A percentile compares a stretch with the other conserved stretches of the same genome.
Conservation (phyloP, 1,140 invertebrate species). For the Aphelenchoides avenae region DNA sequence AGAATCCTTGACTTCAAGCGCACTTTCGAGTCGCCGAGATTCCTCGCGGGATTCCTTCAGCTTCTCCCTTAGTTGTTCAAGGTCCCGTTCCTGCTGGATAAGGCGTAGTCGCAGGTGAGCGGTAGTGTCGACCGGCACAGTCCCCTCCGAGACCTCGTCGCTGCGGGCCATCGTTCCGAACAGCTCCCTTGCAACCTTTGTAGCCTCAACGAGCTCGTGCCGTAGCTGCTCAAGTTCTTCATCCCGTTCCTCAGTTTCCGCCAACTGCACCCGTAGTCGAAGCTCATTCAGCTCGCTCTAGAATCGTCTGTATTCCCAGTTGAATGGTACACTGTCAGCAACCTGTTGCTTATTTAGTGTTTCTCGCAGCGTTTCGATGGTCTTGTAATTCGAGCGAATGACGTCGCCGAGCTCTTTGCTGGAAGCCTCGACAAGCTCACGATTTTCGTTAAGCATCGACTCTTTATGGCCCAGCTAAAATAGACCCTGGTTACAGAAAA, state of each 20-base stretch:
- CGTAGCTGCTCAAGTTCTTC: constrained; percentile 48
- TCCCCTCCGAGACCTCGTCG: constrained; percentile 1
- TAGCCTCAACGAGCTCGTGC: constrained; percentile 47
- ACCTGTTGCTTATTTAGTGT: no score
- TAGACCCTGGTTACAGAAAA: no score
- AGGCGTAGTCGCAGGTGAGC: constrained; percentile 44
- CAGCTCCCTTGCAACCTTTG: constrained; percentile 44
- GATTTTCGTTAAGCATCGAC: constrained; percentile 4
- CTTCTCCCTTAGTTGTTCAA: constrained; percentile 21
- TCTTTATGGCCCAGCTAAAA: constrained; percentile 33
- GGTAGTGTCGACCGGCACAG: constrained; percentile 30
- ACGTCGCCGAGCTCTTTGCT: no score
- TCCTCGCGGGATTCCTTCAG: constrained; percentile 8
- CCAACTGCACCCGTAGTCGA: constrained; percentile 15
- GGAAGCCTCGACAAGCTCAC: no score
- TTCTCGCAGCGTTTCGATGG: no score
- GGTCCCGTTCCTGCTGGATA: constrained; percentile 37
- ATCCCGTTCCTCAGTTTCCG: constrained; percentile 43
- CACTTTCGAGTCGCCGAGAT: constrained; percentile 21
- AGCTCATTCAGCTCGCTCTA: no score
- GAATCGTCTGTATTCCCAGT: no score
- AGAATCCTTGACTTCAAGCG: constrained; percentile 31
- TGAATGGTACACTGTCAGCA: no score
- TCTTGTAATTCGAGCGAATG: no score
- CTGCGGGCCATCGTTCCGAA: constrained; percentile 38